Base-by-base conservation (phyloP, 1,140 invertebrate species). In the Dendrolimus kikuchii region DNA sequence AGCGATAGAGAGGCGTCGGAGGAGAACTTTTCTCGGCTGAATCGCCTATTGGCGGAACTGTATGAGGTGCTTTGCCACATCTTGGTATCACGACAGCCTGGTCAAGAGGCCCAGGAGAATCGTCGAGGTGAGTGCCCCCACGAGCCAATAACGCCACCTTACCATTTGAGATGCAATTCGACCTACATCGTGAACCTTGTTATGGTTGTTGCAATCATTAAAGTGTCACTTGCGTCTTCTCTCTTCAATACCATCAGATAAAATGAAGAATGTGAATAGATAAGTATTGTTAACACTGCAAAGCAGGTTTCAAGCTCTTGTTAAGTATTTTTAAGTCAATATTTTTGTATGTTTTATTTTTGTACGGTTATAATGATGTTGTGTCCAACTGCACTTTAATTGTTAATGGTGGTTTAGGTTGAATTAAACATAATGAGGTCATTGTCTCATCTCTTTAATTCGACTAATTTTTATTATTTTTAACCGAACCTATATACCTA, bases 131-230 rank as follows among this genome's bases (percentile, higher is more conserved):
- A 86, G 83, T 86, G 81, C 72, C 81, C 81, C 68, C 77, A 74
- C 51, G 81, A 82, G 63, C 73, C 74, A 77, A 80, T 72, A 67
- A 71, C 78, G 82, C 81, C 83, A 86, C 83, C 81, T 76, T 86
- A 82, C 77, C 78, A 86, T 71, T 86, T 86, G 85, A 86, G 83
- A 86, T 86, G 83, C 83, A 85, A 86, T 86, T 86, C 83, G 83
- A 86, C 83, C 74, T 85, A 86, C 81, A 86, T 86, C 76, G 83
- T 85, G 66, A 86, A 86, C 73, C 70, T 86, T 53, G 79, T 86
- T 66, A 85, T 86, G 83, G 83, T 86, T 52, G 80, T 86, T 45
- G 81, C 83, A 59, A 86, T 86, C 57, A 76, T 86, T 63, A 86
- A 86, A 77, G 83, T 84, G 60, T 83, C 81, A 51, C 78, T 86